Percentiles rank a stretch among this genome's conserved stretches.
phyloP scores from a whole-genome alignment of 2,888 invertebrate genomes.

The Eupithecia subumbrata region DNA sequence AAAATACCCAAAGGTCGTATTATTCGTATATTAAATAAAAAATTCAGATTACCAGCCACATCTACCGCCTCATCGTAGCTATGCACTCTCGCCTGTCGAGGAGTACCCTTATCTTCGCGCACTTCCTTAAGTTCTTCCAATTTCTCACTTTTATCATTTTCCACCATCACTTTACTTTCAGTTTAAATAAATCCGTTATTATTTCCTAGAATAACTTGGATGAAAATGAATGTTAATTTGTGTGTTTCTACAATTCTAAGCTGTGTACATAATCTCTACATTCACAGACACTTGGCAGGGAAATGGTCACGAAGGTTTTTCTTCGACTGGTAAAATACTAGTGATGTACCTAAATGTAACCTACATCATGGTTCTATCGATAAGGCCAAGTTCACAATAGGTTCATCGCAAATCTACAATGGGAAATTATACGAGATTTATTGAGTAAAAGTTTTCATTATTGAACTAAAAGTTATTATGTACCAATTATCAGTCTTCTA shows the following conservation, averaged over 20 bases:
- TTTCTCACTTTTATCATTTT: constrained; percentile 25
- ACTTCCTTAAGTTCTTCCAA: constrained; percentile 12
- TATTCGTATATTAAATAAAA: too few relatives aligned
- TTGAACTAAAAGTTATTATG: too few relatives aligned
- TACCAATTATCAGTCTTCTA: too few relatives aligned
- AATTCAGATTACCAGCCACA: constrained; percentile 32
- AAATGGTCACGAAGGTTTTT: not conserved
- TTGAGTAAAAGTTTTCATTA: too few relatives aligned
- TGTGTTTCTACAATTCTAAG: not conserved
- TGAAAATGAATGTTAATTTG: not conserved
- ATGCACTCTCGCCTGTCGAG: constrained; percentile 19
- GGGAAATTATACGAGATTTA: too few relatives aligned
- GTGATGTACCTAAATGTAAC: not conserved
- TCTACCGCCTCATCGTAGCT: constrained; percentile 40
- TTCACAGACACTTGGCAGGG: not conserved
- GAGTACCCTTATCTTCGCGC: constrained; percentile 9
- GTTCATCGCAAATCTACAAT: not conserved
- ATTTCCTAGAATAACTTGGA: not conserved
- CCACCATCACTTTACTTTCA: constrained; percentile 23
- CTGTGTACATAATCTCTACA: not conserved
- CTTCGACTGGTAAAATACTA: not conserved
- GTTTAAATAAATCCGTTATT: not conserved
- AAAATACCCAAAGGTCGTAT: too few relatives aligned
- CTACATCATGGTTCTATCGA: not conserved
- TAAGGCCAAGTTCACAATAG: not conserved